Percentiles rank a stretch among this genome's conserved stretches.
Evolutionary conservation across 2,113 vertebrate genomes (phyloP).

Genomic region (Cygnus buccinator): DNA sequence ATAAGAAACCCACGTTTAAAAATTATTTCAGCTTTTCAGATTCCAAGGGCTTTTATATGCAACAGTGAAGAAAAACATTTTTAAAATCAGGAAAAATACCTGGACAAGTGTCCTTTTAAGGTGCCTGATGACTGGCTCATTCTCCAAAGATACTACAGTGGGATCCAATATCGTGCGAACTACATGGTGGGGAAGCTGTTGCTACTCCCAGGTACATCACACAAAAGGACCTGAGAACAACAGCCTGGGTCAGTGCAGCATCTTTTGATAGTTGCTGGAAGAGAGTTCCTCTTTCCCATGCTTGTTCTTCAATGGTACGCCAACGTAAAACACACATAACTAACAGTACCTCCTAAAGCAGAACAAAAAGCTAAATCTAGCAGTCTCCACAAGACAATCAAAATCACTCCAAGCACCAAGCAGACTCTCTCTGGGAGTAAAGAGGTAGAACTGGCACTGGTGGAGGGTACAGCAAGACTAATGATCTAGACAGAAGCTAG

Average conservation of each 20-base stretch:
- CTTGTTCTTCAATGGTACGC: not conserved
- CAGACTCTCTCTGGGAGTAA: not conserved
- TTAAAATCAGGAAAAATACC: constrained; percentile 51
- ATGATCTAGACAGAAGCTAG: not conserved
- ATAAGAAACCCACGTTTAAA: not conserved
- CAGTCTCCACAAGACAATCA: not conserved
- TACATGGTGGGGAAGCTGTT: constrained; percentile 48
- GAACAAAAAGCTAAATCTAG: not conserved
- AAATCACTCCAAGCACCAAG: not conserved
- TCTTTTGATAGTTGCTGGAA: constrained; percentile 31
- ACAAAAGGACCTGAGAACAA: constrained; percentile 55
- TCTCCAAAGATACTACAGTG: constrained; percentile 59
- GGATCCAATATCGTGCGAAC: constrained; percentile 33
- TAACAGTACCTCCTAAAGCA: not conserved
- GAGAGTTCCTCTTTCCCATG: constrained; percentile 2
- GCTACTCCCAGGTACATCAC: constrained; percentile 54
- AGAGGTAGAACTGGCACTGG: not conserved
- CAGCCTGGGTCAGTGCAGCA: constrained; percentile 56
- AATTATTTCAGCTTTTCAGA: not conserved
- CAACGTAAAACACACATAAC: not conserved
- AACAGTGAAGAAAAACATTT: constrained; percentile 11
- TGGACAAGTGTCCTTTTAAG: constrained; percentile 57
- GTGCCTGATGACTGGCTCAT: constrained; percentile 47
- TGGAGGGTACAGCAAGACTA: not conserved
- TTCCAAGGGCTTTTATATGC: not conserved